Evolutionary conservation across 2,797 vertebrate genomes (phyloP), one percentile per base, ranked within the genome.

Genomic region (Aldrovandia affinis): DNA sequence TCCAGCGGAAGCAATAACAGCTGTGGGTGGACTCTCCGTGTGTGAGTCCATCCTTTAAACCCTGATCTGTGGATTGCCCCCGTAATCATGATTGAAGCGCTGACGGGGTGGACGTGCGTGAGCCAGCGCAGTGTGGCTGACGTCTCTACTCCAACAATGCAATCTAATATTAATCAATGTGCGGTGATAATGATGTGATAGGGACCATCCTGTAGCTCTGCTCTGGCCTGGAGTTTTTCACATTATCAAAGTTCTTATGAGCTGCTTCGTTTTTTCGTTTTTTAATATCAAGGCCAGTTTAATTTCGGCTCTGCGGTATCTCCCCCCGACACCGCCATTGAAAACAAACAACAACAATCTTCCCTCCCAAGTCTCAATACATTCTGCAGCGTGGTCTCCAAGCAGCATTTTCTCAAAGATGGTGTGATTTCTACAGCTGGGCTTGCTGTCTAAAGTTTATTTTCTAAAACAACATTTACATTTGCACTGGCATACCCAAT

Each of bases 231-330:
- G 44, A 44, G 78, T 81, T 52, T 80, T 82, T 81, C 83, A 81
- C 81, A 83, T 81, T 80, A 86, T 83, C 78, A 79, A 81, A 85
- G 83, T 42, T 73, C 84, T 84, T 81, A 85, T 89, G 54, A 86
- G 79, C 61, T 81, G n/a, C 30, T 33, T 83, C 83, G 86, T 81
- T 88, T 83, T 50, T 33, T n/a, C 54, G 36, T 84, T 82, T 78
- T 88, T 86, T 84, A 85, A 86, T 84, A 86, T 88, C 80, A 83
- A 85, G 80, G 79, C 83, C 86, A 88, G 86, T 88, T 88, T 81
- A 63, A 85, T 87, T 86, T 86, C 63, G 63, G 80, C 33, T 54
- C 78, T 81, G 70, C 25, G 52, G 80, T 63, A 65, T 85, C 87
- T 59, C 84, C 70, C 36, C 15, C 47, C 57, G 18, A 28, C 1